phyloP scores from a whole-genome alignment of 2,797 vertebrate species.

The Anomalospiza imberbis region DNA sequence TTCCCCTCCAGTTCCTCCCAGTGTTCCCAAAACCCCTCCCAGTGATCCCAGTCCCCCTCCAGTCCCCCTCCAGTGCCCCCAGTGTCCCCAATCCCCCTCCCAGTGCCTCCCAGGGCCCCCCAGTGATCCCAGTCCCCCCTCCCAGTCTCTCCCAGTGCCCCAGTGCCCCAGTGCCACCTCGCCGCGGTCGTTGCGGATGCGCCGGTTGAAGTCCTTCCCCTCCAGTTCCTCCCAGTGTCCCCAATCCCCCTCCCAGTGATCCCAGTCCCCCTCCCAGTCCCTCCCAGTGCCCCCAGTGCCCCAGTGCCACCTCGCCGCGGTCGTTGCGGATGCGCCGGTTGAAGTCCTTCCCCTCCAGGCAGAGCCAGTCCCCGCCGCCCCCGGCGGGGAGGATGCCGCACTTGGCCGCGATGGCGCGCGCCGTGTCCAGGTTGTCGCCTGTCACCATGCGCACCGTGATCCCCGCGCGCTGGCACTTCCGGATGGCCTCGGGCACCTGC shows the following conservation, averaged over 20 bases:
- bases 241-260: too few species aligned
- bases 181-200: too few species aligned
- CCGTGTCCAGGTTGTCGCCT: background rate
- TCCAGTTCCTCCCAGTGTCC: too few species aligned
- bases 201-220: too few species aligned
- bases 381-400: background rate
- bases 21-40: background rate
- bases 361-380: background rate
- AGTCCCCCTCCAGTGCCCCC: background rate
- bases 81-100: too few species aligned
- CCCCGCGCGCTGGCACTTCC: background rate
- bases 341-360: background rate
- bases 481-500: background rate
- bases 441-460: background rate
- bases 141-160: background rate
- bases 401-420: background rate
- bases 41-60: too few species aligned
- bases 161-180: too few species aligned
- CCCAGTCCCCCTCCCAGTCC: too few species aligned
- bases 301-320: background rate
- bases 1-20: background rate
- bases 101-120: too few species aligned
- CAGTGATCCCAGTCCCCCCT: too few species aligned
- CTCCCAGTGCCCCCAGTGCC: background rate
- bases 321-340: background rate